A percentile compares a stretch with the other conserved stretches of the same genome.
Evolutionary conservation across 2,888 invertebrate species (phyloP).

Genomic region (Sussaba pulchella): DNA sequence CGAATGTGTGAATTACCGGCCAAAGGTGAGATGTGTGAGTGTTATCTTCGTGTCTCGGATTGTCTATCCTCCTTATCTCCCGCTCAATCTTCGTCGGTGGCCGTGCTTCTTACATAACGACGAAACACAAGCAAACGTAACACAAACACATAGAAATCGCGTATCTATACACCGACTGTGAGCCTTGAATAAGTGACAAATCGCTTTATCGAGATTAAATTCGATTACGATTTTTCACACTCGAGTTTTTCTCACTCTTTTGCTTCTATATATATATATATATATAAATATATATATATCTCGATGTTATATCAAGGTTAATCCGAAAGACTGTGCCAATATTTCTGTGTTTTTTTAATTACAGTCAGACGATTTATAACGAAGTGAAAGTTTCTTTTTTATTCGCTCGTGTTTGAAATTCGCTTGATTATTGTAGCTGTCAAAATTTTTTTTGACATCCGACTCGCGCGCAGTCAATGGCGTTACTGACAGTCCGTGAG

Average conservation of each 20-base stretch:
- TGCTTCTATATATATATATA: too few relatives aligned
- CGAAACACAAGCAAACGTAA: constrained; percentile 31
- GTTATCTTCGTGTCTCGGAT: constrained; percentile 49
- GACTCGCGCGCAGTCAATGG: constrained; percentile 62
- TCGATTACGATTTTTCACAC: neutral
- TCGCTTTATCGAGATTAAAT: neutral
- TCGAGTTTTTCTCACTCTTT: neutral
- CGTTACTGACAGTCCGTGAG: constrained; percentile 67
- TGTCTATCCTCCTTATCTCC: constrained; percentile 30
- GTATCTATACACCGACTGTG: neutral
- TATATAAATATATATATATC: too few relatives aligned
- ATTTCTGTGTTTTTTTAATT: neutral
- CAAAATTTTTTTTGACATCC: constrained; percentile 10
- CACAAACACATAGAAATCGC: constrained; percentile 32
- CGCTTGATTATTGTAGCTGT: neutral
- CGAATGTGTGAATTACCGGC: constrained; percentile 59
- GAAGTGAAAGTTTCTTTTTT: neutral
- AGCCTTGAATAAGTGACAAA: neutral
- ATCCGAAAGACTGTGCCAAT: neutral
- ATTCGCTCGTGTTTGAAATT: neutral
- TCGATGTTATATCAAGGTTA: neutral
- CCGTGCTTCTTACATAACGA: constrained; percentile 57
- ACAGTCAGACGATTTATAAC: too few relatives aligned
- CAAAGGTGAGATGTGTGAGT: constrained; percentile 53
- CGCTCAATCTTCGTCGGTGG: constrained; percentile 36